Base-by-base conservation (phyloP, 1,140 invertebrate genomes). In the Macrocentrus cingulum region DNA sequence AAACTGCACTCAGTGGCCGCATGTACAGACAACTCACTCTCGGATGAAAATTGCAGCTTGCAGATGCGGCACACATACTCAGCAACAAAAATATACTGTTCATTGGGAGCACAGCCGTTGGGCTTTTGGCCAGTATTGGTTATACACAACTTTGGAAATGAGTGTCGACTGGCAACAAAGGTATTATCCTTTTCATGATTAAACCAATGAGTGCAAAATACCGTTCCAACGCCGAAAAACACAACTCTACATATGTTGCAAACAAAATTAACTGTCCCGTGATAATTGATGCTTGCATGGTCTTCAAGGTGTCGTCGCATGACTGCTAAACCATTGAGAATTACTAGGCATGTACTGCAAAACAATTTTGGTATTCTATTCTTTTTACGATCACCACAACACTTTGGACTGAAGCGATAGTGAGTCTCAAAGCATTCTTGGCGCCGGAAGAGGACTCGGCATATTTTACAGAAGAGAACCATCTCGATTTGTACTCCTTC, bases 221-320 rank as follows among this genome's bases (percentile, higher is more conserved):
- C 23, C 0, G 52, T 44, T 2, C 76, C 74, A 19, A 66, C 59
- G 3, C 74, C 70, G 37, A 68, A 66, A 16, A 79, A 80, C 1
- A 74, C 53, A 1, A 80, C 65, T 23, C 72, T 70, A 23, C 78
- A 80, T 16, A 77, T 74, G 9, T 77, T 71, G 25, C 78, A 80
- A 2, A 67, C 56, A 15, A 75, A 73, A 0, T 61, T 66, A 1
- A 69, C 56, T 0, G 50, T 67, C 0, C 25, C 56, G 3, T 65
- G 57, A 15, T 46, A 8, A 22, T 68, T 62, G 2, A 62, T 23
- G 0, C 42, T 62, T 0, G 59, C 53, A 19, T 79, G 77, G 1
- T 58, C 46, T 1, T 68, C 49, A 5, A 77, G 32, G 56, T 80
- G 78, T 2, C 19, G 18, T 0, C 66, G 59, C 64, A 79, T 65